Conservation (phyloP, 1,140 invertebrate genomes). For the Macrobrachium nipponense region DNA sequence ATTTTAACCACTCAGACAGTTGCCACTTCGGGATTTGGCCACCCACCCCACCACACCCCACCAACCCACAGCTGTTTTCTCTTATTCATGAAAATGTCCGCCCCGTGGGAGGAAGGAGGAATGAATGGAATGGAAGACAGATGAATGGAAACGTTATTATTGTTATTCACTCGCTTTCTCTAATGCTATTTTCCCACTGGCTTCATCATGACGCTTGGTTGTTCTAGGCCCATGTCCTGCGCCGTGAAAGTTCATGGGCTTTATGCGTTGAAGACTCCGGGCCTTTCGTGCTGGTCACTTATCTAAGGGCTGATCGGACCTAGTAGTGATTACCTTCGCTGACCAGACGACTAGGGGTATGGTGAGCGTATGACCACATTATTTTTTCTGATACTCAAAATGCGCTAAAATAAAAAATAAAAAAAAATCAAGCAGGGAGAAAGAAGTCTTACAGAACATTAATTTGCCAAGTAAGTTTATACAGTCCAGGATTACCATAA, state of each 20-base stretch:
- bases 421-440: too few relatives aligned
- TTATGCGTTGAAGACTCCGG: background rate
- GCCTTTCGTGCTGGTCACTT: background rate
- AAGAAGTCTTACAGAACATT: too few relatives aligned
- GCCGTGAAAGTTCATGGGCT: background rate
- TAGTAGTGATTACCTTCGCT: too few relatives aligned
- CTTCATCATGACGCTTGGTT: background rate
- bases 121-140: background rate
- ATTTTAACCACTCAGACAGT: too few relatives aligned
- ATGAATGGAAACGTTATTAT: background rate
- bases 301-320: too few relatives aligned
- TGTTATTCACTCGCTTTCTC: constrained; percentile 9
- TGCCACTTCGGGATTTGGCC: too few relatives aligned
- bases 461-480: too few relatives aligned
- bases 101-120: background rate
- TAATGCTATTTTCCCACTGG: background rate
- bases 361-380: too few relatives aligned
- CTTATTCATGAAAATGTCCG: background rate
- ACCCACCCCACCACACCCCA: constrained; percentile 1
- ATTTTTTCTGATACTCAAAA: too few relatives aligned
- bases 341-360: too few relatives aligned
- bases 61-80: background rate
- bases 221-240: background rate
- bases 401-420: too few relatives aligned
- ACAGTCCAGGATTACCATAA: background rate